Evolutionary conservation across 2,797 vertebrate species (phyloP), one percentile per base, ranked within the genome.

Genomic region (Sebastes minor): DNA sequence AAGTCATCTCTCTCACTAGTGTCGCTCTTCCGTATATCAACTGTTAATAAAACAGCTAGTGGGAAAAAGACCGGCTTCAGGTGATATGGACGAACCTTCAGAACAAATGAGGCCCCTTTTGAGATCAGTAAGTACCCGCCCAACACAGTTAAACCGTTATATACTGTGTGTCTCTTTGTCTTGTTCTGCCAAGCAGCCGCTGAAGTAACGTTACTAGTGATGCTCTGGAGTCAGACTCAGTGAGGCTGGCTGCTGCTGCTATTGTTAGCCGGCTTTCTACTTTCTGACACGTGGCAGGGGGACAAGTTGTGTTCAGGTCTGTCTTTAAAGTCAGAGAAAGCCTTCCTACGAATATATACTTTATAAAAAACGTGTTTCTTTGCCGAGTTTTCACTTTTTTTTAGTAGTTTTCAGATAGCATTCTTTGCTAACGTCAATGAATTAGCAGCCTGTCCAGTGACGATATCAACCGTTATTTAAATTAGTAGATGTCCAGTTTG

Each of bases 91-190:
- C 25, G 89, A 91, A 66, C 72, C 90, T 0, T 68, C 81, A 74
- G 92, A 94, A 70, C 94, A 95, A 87, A 92, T 91, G 90, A 89
- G 78, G 33, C 95, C 94, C 57, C 94, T 95, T 12, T 71, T 95
- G 82, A 91, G 91, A 84, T 80, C 91, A 33, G 95, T 95, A 64
- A 93, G 95, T 93, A 85, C 67, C 70, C 75, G 30, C 62, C 61
- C 53, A 3, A 4, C n/a, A 18, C 86, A 8, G 73, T 12, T 20
- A 57, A 52, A 74, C 35, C 18, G 60, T 11, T 56, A n/a, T 60
- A 35, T 55, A 4, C 60, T 9, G 56, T 56, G 1, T 1, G 38
- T 46, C 55, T 88, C 90, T 89, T 91, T 93, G 89, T 90, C 83
- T 76, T 59, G 71, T 46, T 82, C 70, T 81, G 76, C 79, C 75